Evolutionary conservation across 2,113 vertebrate species (phyloP), one percentile per base, ranked within the genome.

Genomic region (Vulpes vulpes): DNA sequence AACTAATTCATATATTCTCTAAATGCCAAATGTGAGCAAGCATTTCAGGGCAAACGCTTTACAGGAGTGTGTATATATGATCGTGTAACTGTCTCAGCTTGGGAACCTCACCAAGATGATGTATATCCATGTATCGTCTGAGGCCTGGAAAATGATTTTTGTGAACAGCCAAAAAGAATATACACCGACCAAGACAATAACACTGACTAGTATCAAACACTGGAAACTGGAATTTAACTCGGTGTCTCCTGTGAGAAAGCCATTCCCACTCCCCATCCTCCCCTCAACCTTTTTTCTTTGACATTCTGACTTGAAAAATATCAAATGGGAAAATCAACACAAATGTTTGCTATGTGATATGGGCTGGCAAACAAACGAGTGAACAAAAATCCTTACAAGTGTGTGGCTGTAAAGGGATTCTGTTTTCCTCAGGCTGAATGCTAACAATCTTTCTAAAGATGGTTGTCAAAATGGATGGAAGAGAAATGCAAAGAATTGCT

Each of bases 291-390:
- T 2, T 16, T 27, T 38, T 71, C 62, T 69, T 80, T 22, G 62
- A 90, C 55, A 80, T 38, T 96, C 94, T 74, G 11, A 92, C 15
- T 64, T 96, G 55, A 89, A 94, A 97, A 86, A 43, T 87, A 91
- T 30, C 38, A 53, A 59, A 38, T 38, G n/a, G 5, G 27, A 86
- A 30, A 76, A 80, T 85, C 14, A 55, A 11, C 30, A 16, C 35
- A 79, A 86, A 95, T 0, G 1, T 53, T 88, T 94, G 57, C 59
- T 91, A 5, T 55, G 38, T 85, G n/a, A 49, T 94, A 89, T 65
- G n/a, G 14, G 25, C 16, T 87, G 55, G 25, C n/a, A 51, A 20
- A n/a, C 25, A 49, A 83, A 22, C n/a, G 64, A 76, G 81, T 32
- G 35, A 55, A 93, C 2, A 32, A 95, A 60, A 90, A 51, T 35